Conservation (phyloP, 2,113 vertebrate genomes). For the Psephotus haematonotus region DNA sequence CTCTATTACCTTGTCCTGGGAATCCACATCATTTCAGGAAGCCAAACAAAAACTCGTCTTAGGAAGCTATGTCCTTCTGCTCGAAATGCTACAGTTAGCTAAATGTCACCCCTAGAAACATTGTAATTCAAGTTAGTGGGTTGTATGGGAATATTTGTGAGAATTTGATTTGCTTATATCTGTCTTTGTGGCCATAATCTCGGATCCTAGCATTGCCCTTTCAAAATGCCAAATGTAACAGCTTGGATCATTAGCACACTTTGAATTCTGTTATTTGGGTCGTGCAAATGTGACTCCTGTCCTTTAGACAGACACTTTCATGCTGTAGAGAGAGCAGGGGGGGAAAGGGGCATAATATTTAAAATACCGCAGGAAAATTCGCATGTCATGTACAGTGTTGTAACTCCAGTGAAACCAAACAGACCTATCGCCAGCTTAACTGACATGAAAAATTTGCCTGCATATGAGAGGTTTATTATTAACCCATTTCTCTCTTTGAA, state of each 20-base stretch:
- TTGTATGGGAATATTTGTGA: slow-evolving; percentile 4
- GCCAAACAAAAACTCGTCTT: neutral
- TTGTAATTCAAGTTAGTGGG: slow-evolving; percentile 38
- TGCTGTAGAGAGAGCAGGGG: neutral
- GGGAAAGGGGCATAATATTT: neutral
- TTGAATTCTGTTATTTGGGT: slow-evolving; percentile 42
- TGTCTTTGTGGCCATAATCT: slow-evolving; percentile 44
- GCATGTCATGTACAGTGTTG: neutral
- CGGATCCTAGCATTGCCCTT: slow-evolving; percentile 47
- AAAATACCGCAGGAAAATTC: neutral
- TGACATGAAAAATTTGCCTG: neutral
- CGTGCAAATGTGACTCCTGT: neutral
- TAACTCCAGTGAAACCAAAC: neutral
- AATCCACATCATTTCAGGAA: neutral
- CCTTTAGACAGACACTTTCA: slow-evolving; percentile 32
- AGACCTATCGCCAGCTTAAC: neutral
- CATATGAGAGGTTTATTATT: neutral
- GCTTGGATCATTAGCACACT: slow-evolving; percentile 50
- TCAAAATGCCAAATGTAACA: slow-evolving; percentile 55
- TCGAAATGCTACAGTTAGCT: neutral
- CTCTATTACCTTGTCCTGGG: neutral
- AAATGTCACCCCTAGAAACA: slow-evolving; percentile 51
- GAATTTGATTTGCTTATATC: slow-evolving; percentile 12
- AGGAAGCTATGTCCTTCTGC: neutral
- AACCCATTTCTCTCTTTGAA: neutral